These are phyloP conservation scores for Drosophila quasianomalipes DNA, from an alignment of 2,888 invertebrate genomes.

Conservation along the genomic window DNA sequence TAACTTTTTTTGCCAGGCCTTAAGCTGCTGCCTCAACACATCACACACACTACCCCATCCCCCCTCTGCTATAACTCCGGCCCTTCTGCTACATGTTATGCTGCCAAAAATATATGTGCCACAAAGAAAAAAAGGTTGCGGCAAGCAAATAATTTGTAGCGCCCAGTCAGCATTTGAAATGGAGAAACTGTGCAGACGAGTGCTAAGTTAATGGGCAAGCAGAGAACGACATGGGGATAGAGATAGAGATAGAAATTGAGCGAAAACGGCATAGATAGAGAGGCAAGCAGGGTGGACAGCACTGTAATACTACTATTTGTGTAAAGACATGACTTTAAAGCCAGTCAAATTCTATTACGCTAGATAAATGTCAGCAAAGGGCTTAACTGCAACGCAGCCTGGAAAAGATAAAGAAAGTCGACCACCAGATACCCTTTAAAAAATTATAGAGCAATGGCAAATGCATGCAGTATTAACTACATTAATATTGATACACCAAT, in stretches of 20 bases:
- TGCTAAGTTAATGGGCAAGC: conserved; percentile 58
- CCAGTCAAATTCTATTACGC: conserved; percentile 36
- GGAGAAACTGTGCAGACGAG: conserved; percentile 42
- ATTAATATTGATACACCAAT: not conserved
- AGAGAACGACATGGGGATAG: conserved; percentile 5
- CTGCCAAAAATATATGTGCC: conserved; percentile 44
- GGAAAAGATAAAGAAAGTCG: not conserved
- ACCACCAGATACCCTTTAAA: conserved; percentile 2
- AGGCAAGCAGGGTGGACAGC: not conserved
- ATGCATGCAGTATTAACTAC: not conserved
- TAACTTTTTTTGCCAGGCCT: conserved; percentile 71
- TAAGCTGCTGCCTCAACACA: conserved; percentile 43
- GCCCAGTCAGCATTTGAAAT: conserved; percentile 61
- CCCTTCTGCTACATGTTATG: conserved; percentile 4
- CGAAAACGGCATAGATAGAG: not conserved
- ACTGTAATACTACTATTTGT: not conserved
- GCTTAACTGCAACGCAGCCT: not conserved
- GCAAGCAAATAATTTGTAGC: conserved; percentile 51
- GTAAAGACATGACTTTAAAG: conserved; percentile 25
- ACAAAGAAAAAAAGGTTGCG: conserved; percentile 41
- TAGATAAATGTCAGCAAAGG: conserved; percentile 26
- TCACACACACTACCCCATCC: conserved; percentile 1
- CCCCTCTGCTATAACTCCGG: not conserved
- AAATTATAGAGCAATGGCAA: not conserved
- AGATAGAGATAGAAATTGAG: not conserved